Evolutionary conservation across 2,113 vertebrate genomes (phyloP).

Genomic region (Elachura formosa): DNA sequence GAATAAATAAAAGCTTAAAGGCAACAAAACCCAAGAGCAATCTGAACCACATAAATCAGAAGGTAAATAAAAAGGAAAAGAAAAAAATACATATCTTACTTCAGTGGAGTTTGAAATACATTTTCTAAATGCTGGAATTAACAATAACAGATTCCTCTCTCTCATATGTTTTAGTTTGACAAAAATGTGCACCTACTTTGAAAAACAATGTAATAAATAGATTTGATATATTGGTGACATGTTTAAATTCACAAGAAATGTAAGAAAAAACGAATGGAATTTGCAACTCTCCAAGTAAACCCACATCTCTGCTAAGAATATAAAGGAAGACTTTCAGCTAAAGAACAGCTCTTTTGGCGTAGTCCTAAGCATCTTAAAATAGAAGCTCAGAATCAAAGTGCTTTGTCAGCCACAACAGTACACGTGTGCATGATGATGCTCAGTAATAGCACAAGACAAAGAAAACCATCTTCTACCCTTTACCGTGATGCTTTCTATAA

Average conservation of each 20-base stretch:
- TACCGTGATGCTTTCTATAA: background rate
- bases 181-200: background rate
- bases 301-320: slow-evolving; percentile 23
- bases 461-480: background rate
- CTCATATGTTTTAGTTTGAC: background rate
- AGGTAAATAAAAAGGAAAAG: background rate
- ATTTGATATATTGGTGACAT: background rate
- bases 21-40: background rate
- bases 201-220: background rate
- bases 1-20: background rate
- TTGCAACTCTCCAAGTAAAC: slow-evolving; percentile 20
- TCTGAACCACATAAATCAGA: background rate
- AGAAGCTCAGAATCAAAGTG: background rate
- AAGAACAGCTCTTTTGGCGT: slow-evolving; percentile 21
- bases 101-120: background rate
- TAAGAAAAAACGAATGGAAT: slow-evolving; percentile 6
- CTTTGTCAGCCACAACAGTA: background rate
- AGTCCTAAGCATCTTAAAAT: slow-evolving; percentile 13
- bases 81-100: background rate
- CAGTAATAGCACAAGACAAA: background rate
- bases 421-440: background rate
- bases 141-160: background rate
- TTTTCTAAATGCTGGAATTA: background rate
- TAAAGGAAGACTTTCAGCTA: background rate
- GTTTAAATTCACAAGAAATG: background rate